Evolutionary conservation across 2,113 vertebrate species (phyloP), one percentile per base, ranked within the genome.

Genomic region (Notothenia coriiceps): DNA sequence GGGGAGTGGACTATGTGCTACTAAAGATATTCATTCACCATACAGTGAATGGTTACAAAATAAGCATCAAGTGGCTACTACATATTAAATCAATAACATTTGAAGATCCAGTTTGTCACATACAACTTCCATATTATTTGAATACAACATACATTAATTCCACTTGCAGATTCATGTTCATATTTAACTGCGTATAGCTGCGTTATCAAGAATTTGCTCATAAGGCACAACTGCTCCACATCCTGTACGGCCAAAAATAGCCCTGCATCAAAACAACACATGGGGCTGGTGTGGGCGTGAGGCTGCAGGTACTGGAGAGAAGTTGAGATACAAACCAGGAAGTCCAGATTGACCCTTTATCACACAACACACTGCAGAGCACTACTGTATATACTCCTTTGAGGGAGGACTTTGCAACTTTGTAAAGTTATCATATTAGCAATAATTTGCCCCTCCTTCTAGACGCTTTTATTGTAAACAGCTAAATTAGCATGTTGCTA

Each of bases 251-350:
- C 40, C 71, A 71, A 81, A 88, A 88, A 91, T 82, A 88, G 25
- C 86, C n/a, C 40, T 71, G 75, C 82, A 74, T 88, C 77, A 70
- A 61, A 88, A 75, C 83, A 75, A 55, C 75, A 71, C 81, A 67
- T 61, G 35, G 68, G 47, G 54, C 74, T 69, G 64, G 67, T 72
- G 83, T 82, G 74, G 80, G 77, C 9, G 67, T 80, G 66, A 40
- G 62, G 78, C 54, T 78, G 59, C 82, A 85, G 77, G 80, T 89
- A 65, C 75, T 40, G 18, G 63, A 51, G 78, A 84, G 77, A 46
- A 72, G 80, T 80, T 74, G 74, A 85, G 52, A 70, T 55, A 63
- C 40, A 83, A 82, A 78, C 72, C 66, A 70, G 73, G 63, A 75
- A 69, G 74, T 87, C 77, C 69, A 56, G 44, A 74, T 46, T 57